phyloP scores from a whole-genome alignment of 2,888 invertebrate species.

The Napeogenes sylphis region DNA sequence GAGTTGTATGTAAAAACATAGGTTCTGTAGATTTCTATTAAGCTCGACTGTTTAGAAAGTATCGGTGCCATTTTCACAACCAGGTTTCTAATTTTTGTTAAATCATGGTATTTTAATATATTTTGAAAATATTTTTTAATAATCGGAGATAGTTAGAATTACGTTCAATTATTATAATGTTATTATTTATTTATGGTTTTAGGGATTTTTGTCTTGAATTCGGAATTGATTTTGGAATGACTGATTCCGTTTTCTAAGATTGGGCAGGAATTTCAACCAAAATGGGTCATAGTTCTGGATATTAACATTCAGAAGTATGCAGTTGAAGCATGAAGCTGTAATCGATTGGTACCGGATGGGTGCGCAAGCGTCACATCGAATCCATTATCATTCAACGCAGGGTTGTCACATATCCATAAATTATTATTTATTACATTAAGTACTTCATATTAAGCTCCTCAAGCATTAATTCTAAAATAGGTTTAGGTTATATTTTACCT shows the following conservation, averaged over 20 bases:
- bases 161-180: too few species aligned
- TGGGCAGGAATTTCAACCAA: neutral
- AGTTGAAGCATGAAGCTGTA: conserved; percentile 60
- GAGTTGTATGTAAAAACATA: too few species aligned
- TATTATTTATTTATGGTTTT: too few species aligned
- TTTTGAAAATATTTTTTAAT: too few species aligned
- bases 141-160: too few species aligned
- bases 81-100: too few species aligned
- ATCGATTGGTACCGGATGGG: conserved; percentile 64
- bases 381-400: conserved; percentile 22
- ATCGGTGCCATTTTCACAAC: too few species aligned
- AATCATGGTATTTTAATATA: too few species aligned
- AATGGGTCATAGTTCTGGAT: conserved; percentile 18
- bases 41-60: too few species aligned
- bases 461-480: neutral
- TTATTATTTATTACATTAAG: neutral
- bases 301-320: conserved; percentile 52
- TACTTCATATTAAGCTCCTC: neutral
- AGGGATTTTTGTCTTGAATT: too few species aligned
- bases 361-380: conserved; percentile 44
- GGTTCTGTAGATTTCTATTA: too few species aligned
- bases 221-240: too few species aligned
- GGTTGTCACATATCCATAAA: conserved; percentile 12
- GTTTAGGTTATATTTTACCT: neutral
- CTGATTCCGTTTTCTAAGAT: neutral